Conservation (phyloP, 64 coral and sea anemone genomes). For the Dendrophyllia cribrosa region DNA sequence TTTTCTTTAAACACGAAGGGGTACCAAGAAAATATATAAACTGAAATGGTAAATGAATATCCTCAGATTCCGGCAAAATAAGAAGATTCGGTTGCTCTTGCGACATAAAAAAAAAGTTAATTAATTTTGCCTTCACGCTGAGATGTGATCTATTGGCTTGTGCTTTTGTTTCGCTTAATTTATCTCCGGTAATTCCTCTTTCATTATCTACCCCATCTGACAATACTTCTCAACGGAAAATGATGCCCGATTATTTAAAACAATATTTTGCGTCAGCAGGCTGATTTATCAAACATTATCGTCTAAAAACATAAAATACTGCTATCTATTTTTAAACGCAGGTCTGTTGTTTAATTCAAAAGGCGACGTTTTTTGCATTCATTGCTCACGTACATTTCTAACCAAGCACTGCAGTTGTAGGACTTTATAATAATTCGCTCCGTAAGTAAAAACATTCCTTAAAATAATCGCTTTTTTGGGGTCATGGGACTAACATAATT, state of each 20-base stretch:
- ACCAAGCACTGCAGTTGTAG: background rate
- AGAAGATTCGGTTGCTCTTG: background rate
- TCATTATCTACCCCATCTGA: background rate
- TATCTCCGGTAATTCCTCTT: constrained; percentile 24
- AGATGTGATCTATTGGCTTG: background rate
- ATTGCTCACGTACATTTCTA: background rate
- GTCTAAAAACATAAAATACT: constrained; percentile 2
- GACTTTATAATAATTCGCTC: background rate
- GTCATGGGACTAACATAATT: background rate
- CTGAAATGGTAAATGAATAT: background rate
- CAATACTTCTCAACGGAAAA: constrained; percentile 5
- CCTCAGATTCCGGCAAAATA: background rate
- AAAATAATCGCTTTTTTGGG: background rate
- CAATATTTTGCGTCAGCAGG: constrained; percentile 11
- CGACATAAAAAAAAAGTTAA: background rate
- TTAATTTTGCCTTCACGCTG: background rate
- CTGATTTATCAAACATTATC: background rate
- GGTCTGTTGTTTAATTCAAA: background rate
- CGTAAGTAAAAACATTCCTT: background rate
- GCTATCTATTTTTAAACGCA: background rate
- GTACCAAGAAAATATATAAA: background rate
- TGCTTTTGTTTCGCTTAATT: constrained; percentile 8
- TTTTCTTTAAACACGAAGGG: background rate
- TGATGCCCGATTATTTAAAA: background rate
- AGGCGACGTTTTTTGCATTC: no score